Percentiles rank a stretch among this genome's conserved stretches.
These are phyloP conservation scores for Arrhamphus sclerolepis DNA, from an alignment of 2,797 vertebrate species.

Conservation along the genomic window DNA sequence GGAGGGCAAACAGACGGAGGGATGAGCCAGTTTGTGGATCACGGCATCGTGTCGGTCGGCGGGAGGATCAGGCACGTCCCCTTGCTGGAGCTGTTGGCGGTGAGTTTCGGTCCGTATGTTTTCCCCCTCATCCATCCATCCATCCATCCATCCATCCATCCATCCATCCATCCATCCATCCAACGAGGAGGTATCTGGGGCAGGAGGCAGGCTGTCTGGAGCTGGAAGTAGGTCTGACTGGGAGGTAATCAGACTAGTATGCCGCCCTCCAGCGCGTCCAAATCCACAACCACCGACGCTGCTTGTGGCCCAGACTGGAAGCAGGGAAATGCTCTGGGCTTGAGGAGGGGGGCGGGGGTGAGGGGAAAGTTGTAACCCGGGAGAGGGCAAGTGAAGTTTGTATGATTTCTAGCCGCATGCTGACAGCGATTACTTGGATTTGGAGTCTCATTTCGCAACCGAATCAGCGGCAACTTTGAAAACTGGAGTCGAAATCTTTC, in stretches of 20 bases:
- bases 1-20: conserved; percentile 13
- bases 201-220: conserved; percentile 52
- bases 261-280: conserved; percentile 45
- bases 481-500: too few species aligned
- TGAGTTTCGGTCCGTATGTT: conserved; percentile 49
- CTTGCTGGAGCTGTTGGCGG: conserved; percentile 67
- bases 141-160: not conserved
- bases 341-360: not conserved
- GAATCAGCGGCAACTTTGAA: too few species aligned
- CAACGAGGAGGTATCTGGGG: conserved; percentile 48
- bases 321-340: conserved; percentile 53
- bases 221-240: conserved; percentile 60
- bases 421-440: too few species aligned
- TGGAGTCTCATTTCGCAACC: too few species aligned
- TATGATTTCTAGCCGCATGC: too few species aligned
- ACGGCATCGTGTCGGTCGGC: conserved; percentile 12
- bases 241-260: conserved; percentile 52
- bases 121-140: not conserved
- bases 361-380: not conserved
- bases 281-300: conserved; percentile 36
- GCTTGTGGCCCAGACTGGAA: conserved; percentile 46
- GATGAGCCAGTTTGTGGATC: conserved; percentile 66
- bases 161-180: conserved; percentile 6
- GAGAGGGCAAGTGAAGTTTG: too few species aligned
- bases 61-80: conserved; percentile 52